These are phyloP conservation scores for Epizoanthus scotinus DNA, from an alignment of 92 coral and sea anemone genomes.

Conservation along the genomic window DNA sequence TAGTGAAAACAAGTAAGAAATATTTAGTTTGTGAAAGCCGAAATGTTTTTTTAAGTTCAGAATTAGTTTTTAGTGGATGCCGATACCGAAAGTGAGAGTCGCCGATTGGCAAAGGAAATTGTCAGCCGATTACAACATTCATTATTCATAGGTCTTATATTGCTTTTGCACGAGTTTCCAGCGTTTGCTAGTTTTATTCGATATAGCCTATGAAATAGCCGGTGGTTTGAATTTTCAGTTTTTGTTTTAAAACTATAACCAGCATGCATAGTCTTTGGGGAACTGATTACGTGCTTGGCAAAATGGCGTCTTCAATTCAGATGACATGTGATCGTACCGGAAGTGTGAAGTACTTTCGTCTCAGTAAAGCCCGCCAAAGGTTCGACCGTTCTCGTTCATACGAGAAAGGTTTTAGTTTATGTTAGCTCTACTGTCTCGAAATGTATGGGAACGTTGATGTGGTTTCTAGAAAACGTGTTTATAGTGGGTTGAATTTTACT, in stretches of 20 bases:
- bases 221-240: background rate
- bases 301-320: constrained; percentile 22
- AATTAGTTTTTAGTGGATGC: background rate
- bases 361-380: background rate
- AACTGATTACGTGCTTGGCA: background rate
- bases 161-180: background rate
- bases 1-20: background rate
- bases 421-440: no score
- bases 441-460: no score
- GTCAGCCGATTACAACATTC: background rate
- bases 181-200: background rate
- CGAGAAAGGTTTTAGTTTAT: no score
- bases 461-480: no score
- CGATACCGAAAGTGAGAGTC: constrained; percentile 21
- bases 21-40: background rate
- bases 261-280: background rate
- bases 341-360: background rate
- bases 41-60: background rate
- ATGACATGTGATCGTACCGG: constrained; percentile 27
- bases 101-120: background rate
- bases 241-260: background rate
- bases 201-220: no score
- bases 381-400: background rate
- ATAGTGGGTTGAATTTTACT: no score
- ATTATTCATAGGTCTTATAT: background rate